These are phyloP conservation scores for Wiebesia pumilae DNA, from an alignment of 1,140 invertebrate species.

Conservation along the genomic window DNA sequence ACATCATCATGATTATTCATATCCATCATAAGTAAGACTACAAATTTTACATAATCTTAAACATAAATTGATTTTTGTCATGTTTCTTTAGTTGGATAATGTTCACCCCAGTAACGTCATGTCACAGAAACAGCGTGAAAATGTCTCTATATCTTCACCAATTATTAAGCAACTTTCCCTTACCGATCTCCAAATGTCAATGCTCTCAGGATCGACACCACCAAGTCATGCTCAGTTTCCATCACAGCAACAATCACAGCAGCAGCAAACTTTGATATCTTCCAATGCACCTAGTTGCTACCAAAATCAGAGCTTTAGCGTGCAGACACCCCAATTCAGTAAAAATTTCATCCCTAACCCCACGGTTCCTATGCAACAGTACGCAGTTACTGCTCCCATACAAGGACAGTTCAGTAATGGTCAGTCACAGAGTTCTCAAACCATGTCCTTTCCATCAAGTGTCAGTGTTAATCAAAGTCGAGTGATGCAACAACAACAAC, in stretches of 20 bases:
- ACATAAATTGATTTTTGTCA: neutral
- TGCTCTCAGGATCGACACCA: conserved; percentile 3
- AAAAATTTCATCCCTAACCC: conserved; percentile 62
- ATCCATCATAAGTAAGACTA: neutral
- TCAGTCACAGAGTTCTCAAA: conserved; percentile 18
- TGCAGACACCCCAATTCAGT: conserved; percentile 65
- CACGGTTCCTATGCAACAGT: conserved; percentile 47
- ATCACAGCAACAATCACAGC: conserved; percentile 31
- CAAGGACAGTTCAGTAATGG: conserved; percentile 45
- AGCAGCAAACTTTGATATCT: conserved; percentile 35
- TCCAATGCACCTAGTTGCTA: conserved; percentile 51
- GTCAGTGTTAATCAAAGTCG: conserved; percentile 51
- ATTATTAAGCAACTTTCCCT: conserved; percentile 44
- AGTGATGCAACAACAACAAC: conserved; percentile 49
- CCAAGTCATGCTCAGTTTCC: conserved; percentile 17
- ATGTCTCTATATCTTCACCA: conserved; percentile 39
- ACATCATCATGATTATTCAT: no score
- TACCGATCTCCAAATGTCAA: conserved; percentile 8
- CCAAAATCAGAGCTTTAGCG: conserved; percentile 62
- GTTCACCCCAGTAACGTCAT: neutral
- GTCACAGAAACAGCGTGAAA: conserved; percentile 29
- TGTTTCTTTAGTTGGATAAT: conserved; percentile 24
- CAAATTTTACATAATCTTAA: neutral
- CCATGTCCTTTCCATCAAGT: conserved; percentile 3
- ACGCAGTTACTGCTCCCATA: conserved; percentile 25